Conservation (phyloP, 1,140 invertebrate species). For the Sitophilus oryzae region DNA sequence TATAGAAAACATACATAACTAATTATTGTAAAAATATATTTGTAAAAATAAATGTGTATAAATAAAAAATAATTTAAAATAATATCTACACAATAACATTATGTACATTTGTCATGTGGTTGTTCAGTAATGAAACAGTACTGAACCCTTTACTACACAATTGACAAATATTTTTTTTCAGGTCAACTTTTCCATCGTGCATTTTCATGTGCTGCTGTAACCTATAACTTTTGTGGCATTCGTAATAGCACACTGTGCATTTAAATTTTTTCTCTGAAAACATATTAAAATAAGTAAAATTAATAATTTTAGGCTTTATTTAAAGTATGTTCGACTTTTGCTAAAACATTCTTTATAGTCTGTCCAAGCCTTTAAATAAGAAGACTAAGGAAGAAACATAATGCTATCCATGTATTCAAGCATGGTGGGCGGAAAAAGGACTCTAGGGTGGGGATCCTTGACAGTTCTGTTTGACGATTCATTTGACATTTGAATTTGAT, state of each 20-base stretch:
- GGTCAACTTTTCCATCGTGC: slow-evolving; percentile 21
- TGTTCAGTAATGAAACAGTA: slow-evolving; percentile 16
- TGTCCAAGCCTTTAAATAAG: too few relatives aligned
- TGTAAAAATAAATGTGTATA: too few relatives aligned
- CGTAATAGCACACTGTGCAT: slow-evolving; percentile 25
- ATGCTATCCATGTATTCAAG: too few relatives aligned
- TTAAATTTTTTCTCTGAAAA: slow-evolving; percentile 30
- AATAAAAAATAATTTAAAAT: neutral
- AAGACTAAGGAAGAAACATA: too few relatives aligned
- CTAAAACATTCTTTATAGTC: too few relatives aligned
- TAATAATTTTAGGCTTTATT: neutral
- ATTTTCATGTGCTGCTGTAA: slow-evolving; percentile 31
- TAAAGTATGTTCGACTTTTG: too few relatives aligned
- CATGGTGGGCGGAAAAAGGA: too few relatives aligned
- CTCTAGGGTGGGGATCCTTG: too few relatives aligned
- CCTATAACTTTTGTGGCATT: slow-evolving; percentile 28
- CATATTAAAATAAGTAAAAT: slow-evolving; percentile 5
- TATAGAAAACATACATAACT: too few relatives aligned
- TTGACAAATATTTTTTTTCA: slow-evolving; percentile 15
- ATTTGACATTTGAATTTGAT: too few relatives aligned
- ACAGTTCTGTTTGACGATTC: too few relatives aligned
- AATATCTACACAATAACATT: slow-evolving; percentile 22
- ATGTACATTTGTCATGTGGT: slow-evolving; percentile 21
- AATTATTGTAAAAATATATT: too few relatives aligned
- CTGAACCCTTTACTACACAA: slow-evolving; percentile 20